Conservation (phyloP, 2,888 invertebrate genomes). For the Lathronympha strigana region DNA sequence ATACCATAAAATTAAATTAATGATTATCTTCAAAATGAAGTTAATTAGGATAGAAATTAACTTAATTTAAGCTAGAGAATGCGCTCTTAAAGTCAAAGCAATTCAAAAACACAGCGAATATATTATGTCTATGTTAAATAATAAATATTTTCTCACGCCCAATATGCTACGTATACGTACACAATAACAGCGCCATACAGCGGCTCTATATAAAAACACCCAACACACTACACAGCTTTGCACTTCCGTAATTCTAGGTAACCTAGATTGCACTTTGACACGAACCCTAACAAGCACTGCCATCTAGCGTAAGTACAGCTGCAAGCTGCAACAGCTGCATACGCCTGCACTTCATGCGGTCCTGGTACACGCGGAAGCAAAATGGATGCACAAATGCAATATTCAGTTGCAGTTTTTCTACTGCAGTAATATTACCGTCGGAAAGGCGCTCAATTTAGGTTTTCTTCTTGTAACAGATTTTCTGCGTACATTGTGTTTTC, state of each 20-base stretch:
- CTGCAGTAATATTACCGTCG: background rate
- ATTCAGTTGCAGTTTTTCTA: slow-evolving; percentile 1
- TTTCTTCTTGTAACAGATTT: no score
- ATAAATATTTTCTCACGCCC: no score
- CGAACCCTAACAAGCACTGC: slow-evolving; percentile 15
- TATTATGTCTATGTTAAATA: no score
- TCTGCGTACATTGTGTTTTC: no score
- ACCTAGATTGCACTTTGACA: slow-evolving; percentile 11
- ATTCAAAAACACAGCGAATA: no score
- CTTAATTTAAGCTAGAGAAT: no score
- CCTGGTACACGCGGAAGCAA: slow-evolving; percentile 27
- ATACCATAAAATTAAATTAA: no score
- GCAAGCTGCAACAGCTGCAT: slow-evolving; percentile 8
- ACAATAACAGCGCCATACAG: slow-evolving; percentile 1
- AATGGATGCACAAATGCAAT: slow-evolving; percentile 30
- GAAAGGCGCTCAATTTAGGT: no score
- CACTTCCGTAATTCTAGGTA: slow-evolving; percentile 4
- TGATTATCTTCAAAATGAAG: no score
- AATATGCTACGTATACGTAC: no score
- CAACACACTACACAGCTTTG: background rate
- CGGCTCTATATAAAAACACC: background rate
- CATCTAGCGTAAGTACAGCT: background rate
- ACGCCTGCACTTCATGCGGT: background rate
- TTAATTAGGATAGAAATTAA: no score
- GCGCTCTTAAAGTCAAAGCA: no score